Evolutionary conservation across 2,888 invertebrate genomes (phyloP), one percentile per base, ranked within the genome.

Genomic region (Hyposoter dolosus): DNA sequence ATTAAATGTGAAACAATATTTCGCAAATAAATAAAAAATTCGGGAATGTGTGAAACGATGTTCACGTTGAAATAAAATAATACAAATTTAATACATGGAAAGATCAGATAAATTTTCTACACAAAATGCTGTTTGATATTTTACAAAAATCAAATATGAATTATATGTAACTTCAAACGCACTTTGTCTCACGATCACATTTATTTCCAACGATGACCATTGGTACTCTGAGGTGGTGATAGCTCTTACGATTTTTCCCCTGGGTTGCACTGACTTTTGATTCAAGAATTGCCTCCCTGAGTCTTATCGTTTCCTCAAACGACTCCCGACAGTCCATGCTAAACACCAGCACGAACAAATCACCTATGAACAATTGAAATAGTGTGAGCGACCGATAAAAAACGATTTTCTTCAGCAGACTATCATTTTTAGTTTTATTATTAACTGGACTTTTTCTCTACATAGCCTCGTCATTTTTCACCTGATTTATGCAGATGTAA

Each of bases 121-220:
- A 23, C 9, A n/a, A 23, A 23, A 12, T 10, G 19, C 10, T 56
- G 3, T 19, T 28, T 9, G 19, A 28, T 28, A 12, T 12, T 10
- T 3, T 12, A 60, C 10, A 23, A 60, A 40, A 60, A 68, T 50
- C 9, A 77, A 45, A 63, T 68, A 74, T 74, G 1, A 81, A 78
- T 40, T 15, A 71, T 69, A 28, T 17, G 23, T 12, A 35, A 77
- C 0, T 5, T 19, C 84, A 86, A 83, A 94, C 95, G 94, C 93
- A 97, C 97, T 96, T 97, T 91, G 96, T 95, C 71, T 98, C 98
- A 91, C 95, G 96, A 94, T 98, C 98, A 94, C 97, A 97, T 95
- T 98, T 98, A 94, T 98, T 98, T 77, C 98, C 98, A 2, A 97
- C 98, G 85, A 98, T 96, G 76, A 98, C 97, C 97, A 98, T 98